Conservation (phyloP, 2,797 vertebrate genomes). For the Pipistrellus pipistrellus region DNA sequence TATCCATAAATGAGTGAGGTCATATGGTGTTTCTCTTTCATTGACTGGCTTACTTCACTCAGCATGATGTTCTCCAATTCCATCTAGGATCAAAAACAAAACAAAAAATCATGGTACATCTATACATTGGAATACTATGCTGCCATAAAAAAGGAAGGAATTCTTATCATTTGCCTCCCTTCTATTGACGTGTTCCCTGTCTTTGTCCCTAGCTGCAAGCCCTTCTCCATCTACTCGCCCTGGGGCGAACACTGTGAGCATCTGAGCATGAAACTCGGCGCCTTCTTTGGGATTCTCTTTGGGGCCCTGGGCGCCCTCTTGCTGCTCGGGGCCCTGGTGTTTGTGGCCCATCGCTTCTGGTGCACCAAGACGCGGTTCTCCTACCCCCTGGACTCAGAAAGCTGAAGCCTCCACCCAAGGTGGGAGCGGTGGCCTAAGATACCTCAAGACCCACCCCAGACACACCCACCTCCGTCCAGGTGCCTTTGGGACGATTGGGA, state of each 20-base stretch:
- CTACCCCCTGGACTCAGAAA: conserved; percentile 31
- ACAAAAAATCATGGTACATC: too few relatives aligned
- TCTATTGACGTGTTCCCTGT: rapidly evolving
- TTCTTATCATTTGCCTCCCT: not conserved
- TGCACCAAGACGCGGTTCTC: not conserved
- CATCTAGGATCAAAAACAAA: too few relatives aligned
- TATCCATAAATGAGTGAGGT: too few relatives aligned
- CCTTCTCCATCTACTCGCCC: conserved; percentile 85
- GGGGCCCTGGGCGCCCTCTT: conserved; percentile 85
- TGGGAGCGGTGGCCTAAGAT: not conserved
- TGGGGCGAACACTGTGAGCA: conserved; percentile 73
- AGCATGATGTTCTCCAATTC: too few relatives aligned
- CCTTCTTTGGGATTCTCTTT: conserved; percentile 87
- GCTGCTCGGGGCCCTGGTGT: conserved; percentile 71
- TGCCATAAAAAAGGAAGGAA: too few relatives aligned
- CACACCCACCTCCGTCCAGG: not conserved
- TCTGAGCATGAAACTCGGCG: conserved; percentile 79
- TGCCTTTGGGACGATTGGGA: not conserved
- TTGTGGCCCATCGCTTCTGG: conserved; percentile 54
- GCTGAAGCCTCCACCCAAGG: not conserved
- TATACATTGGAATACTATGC: too few relatives aligned
- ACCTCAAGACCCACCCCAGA: conserved; percentile 12
- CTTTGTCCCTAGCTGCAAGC: conserved; percentile 82
- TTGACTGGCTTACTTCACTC: too few relatives aligned
- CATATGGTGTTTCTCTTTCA: too few relatives aligned